Base-by-base conservation (phyloP, 2,888 invertebrate species). In the Druceiella hillmani region DNA sequence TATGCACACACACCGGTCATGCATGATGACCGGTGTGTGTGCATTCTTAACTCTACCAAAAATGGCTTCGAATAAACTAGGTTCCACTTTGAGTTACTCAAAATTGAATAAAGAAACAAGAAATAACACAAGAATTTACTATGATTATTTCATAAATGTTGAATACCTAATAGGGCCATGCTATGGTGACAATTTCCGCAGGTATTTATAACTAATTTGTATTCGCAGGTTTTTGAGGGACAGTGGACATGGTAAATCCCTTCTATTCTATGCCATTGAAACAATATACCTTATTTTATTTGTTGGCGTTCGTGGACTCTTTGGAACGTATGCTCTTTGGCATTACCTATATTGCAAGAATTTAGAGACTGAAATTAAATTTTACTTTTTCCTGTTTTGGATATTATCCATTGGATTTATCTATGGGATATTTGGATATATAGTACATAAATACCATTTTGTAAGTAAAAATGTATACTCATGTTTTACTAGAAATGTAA, bases 301-400 rank as follows among this genome's bases (percentile, higher is more conserved):
- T 50, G 43, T 78, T 6, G 15, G 55, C 1, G 53, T 76, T 22
- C 62, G 80, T 11, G 69, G 76, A 2, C 38, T 74, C 2, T 49
- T 77, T 14, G 79, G 79, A 11, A 67, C 72, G 2, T 68, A 65
- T 47, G 52, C 73, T n/a, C 52, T 71, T 9, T 58, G 56, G 47
- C 57, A 58, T 42, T 64, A 75, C 27, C 27, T 75, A 4, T 47
- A 51, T 4, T 61, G 64, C 0, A 56, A 69, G 17, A 50, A 59
- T 28, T 68, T 75, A 45, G 69, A 70, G 38, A 33, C 51, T 30
- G 61, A 66, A 24, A 61, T 62, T 33, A 73, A 69, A 52, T 10
- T 64, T 0, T 53, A 68, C 13, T 61, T 64, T 0, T 6, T 64
- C 1, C 44, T 61, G 6, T 58, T 74, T 17, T 72, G 70, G 41